Evolutionary conservation across 2,888 invertebrate species (phyloP).

Genomic region (Sarcophaga rosellei): DNA sequence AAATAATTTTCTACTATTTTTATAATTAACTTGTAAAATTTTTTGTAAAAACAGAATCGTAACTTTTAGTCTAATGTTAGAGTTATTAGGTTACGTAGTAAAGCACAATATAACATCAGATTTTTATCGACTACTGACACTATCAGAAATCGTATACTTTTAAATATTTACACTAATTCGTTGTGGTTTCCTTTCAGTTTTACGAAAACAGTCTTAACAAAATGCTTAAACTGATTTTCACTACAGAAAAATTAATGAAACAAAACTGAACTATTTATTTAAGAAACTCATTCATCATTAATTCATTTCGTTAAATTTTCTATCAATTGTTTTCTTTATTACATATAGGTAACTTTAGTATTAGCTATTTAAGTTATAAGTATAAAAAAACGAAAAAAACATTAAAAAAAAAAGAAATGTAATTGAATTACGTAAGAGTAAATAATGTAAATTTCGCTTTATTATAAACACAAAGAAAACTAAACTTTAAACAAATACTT

Average conservation of each 20-base stretch:
- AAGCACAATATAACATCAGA: neutral
- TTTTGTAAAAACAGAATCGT: neutral
- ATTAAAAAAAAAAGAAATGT: constrained; percentile 58
- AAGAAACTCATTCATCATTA: constrained; percentile 41
- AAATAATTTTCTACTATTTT: neutral
- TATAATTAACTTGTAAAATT: neutral
- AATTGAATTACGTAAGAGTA: constrained; percentile 71
- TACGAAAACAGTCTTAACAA: neutral
- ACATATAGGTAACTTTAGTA: constrained; percentile 53
- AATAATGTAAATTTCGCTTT: constrained; percentile 65
- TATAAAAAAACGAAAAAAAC: constrained; percentile 50
- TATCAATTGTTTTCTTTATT: constrained; percentile 44
- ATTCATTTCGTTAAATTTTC: constrained; percentile 55
- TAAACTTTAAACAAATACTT: constrained; percentile 26
- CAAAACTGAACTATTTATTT: constrained; percentile 17
- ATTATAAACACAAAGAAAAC: constrained; percentile 8
- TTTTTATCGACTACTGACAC: neutral
- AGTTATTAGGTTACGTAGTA: neutral
- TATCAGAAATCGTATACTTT: neutral
- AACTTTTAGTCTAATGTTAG: neutral
- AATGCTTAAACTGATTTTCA: neutral
- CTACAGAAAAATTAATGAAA: neutral
- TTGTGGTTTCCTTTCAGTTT: neutral
- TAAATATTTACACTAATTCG: neutral
- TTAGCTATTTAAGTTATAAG: constrained; percentile 57